phyloP scores from a whole-genome alignment of 2,113 vertebrate species.

The Meleagris gallopavo region DNA sequence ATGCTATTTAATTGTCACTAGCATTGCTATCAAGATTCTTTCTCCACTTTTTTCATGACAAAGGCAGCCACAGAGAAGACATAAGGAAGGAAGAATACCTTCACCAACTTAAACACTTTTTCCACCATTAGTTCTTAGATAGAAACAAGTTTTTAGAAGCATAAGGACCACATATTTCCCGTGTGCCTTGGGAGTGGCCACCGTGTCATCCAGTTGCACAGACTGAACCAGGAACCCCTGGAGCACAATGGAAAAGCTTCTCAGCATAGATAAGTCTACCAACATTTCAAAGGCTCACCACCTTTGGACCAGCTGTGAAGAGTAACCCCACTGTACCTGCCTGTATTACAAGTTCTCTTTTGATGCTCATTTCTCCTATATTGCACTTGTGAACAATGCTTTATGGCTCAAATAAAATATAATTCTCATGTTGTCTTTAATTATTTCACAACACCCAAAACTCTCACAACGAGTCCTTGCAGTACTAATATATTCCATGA shows the following conservation, averaged over 20 bases:
- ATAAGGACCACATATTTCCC: background rate
- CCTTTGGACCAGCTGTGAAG: background rate
- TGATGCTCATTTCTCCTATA: conserved; percentile 47
- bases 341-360: conserved; percentile 15
- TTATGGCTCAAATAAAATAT: conserved; percentile 56
- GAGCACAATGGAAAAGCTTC: background rate
- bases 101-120: background rate
- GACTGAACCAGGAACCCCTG: background rate
- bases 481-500: conserved; percentile 17
- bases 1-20: background rate
- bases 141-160: background rate
- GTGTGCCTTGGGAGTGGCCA: background rate
- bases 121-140: background rate
- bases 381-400: conserved; percentile 47
- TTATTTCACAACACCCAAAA: conserved; percentile 56
- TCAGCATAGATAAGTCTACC: background rate
- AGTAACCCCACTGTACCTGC: conserved; percentile 13
- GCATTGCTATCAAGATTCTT: background rate
- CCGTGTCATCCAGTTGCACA: background rate
- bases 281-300: background rate
- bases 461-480: conserved; percentile 49
- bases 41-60: background rate
- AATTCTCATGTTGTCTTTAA: conserved; percentile 65
- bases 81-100: background rate
- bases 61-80: background rate